Evolutionary conservation across 2,888 invertebrate genomes (phyloP).

Genomic region (Sarcophaga carnaria): DNA sequence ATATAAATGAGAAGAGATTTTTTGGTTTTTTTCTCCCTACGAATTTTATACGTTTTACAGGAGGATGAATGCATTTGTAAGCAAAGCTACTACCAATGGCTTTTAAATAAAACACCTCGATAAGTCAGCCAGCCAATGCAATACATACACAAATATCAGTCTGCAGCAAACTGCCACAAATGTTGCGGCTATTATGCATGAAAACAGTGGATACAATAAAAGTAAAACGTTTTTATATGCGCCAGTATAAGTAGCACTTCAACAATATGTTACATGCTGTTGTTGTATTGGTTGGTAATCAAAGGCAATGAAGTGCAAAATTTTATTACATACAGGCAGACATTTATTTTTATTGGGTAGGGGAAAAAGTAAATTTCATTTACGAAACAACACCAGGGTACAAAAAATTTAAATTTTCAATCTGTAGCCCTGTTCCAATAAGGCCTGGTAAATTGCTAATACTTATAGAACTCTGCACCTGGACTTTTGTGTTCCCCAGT

Average conservation of each 20-base stretch:
- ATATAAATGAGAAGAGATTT: background rate
- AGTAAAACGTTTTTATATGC: slow-evolving; percentile 8
- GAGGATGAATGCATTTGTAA: background rate
- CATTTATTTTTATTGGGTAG: background rate
- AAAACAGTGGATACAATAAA: slow-evolving; percentile 8
- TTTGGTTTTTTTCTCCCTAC: background rate
- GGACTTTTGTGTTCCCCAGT: too few species aligned
- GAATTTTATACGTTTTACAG: background rate
- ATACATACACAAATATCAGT: slow-evolving; percentile 29
- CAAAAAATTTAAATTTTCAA: too few species aligned
- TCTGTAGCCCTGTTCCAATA: too few species aligned
- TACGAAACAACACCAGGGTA: too few species aligned
- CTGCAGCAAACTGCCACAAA: slow-evolving; percentile 58
- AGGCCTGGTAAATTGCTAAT: too few species aligned
- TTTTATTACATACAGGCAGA: slow-evolving; percentile 25
- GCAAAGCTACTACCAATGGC: slow-evolving; percentile 27
- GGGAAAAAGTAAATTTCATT: slow-evolving; percentile 30
- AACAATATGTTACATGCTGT: slow-evolving; percentile 57
- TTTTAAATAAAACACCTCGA: slow-evolving; percentile 46
- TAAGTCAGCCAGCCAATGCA: slow-evolving; percentile 13
- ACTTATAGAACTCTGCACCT: too few species aligned
- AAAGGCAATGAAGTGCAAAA: slow-evolving; percentile 68
- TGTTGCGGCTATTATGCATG: slow-evolving; percentile 57
- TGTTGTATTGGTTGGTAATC: slow-evolving; percentile 29
- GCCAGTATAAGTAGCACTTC: slow-evolving; percentile 12